Percentiles rank a stretch among this genome's conserved stretches.
phyloP scores from a whole-genome alignment of 2,797 vertebrate species.

The Falco naumanni region DNA sequence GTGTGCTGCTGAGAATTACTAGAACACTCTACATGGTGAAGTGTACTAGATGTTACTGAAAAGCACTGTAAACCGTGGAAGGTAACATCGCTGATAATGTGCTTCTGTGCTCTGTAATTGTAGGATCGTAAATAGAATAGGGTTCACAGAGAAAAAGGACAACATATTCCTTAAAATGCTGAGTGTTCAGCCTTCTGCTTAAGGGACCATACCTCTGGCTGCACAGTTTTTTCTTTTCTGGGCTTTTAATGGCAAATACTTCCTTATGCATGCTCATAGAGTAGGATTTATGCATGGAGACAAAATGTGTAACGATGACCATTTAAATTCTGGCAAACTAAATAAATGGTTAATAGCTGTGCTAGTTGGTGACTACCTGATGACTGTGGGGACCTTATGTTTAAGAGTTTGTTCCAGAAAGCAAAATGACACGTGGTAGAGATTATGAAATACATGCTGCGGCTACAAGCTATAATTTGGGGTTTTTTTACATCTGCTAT shows the following conservation, averaged over 20 bases:
- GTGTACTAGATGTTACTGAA: background rate
- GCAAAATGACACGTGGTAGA: constrained; percentile 35
- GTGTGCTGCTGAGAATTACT: background rate
- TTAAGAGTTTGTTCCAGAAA: constrained; percentile 15
- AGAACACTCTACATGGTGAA: background rate
- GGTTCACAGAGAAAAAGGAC: background rate
- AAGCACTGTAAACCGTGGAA: background rate
- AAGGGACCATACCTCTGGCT: background rate
- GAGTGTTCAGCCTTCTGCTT: background rate
- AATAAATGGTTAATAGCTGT: background rate
- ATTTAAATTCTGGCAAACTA: background rate
- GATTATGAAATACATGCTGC: constrained; percentile 37
- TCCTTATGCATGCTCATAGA: background rate
- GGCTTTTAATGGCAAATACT: background rate
- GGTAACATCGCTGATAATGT: background rate
- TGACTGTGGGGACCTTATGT: background rate
- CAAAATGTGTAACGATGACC: background rate
- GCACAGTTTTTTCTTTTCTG: background rate
- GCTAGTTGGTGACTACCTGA: background rate
- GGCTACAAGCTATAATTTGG: constrained; percentile 38
- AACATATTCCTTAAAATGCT: background rate
- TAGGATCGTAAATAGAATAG: background rate
- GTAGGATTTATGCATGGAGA: background rate
- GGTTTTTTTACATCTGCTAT: background rate
- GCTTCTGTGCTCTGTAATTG: background rate